A percentile compares a stretch with the other conserved stretches of the same genome.
phyloP scores from a whole-genome alignment of 2,888 invertebrate species.

The Drosophila quinaria region DNA sequence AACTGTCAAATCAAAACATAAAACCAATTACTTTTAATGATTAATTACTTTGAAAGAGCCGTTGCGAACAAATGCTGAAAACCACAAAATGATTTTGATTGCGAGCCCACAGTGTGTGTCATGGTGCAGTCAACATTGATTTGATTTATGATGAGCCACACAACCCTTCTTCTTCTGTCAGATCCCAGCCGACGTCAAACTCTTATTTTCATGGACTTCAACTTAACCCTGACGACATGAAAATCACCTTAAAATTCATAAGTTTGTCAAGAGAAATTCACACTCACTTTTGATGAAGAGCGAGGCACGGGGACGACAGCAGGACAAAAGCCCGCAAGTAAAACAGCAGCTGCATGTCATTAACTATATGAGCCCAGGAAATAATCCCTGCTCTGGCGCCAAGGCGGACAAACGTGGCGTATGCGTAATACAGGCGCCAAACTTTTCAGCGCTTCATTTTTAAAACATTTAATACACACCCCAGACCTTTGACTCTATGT shows the following conservation, averaged over 20 bases:
- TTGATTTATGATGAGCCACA: conserved; percentile 68
- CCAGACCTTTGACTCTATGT: conserved; percentile 1
- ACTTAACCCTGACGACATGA: conserved; percentile 54
- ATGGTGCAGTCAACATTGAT: conserved; percentile 39
- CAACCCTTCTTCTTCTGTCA: conserved; percentile 53
- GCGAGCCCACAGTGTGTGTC: conserved; percentile 35
- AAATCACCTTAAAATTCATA: conserved; percentile 80
- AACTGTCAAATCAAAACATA: conserved; percentile 78
- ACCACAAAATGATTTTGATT: conserved; percentile 79
- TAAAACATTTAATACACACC: conserved; percentile 60
- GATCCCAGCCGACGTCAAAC: conserved; percentile 11
- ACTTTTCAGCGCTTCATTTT: conserved; percentile 76
- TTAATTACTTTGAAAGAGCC: conserved; percentile 60
- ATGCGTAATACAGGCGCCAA: conserved; percentile 61
- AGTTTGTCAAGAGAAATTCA: conserved; percentile 60
- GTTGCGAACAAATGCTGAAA: conserved; percentile 58
- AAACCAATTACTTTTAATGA: conserved; percentile 78
- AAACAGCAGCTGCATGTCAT: conserved; percentile 75
- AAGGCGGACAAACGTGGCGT: conserved; percentile 57
- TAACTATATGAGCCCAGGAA: conserved; percentile 62
- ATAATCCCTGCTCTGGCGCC: conserved; percentile 46
- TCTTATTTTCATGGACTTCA: conserved; percentile 28
- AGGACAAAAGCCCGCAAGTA: conserved; percentile 35
- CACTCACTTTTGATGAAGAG: conserved; percentile 3
- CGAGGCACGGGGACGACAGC: not conserved